phyloP scores from a whole-genome alignment of 1,140 invertebrate genomes.

The Steinernema khuongi region DNA sequence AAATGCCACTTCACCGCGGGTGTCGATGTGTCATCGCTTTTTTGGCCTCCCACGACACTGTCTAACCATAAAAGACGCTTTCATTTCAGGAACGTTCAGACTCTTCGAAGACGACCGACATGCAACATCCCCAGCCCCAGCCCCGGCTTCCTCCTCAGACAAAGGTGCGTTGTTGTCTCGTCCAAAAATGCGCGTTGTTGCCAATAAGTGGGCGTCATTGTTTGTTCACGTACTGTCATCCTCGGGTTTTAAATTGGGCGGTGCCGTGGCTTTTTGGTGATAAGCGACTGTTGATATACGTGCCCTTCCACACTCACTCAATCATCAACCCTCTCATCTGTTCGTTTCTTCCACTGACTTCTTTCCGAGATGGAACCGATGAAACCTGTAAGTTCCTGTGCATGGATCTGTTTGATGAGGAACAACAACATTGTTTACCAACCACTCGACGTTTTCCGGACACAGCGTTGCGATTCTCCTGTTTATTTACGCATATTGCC shows the following conservation, averaged over 20 bases:
- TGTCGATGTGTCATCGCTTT: constrained; percentile 8
- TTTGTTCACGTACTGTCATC: background rate
- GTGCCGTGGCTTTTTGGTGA: background rate
- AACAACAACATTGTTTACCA: background rate
- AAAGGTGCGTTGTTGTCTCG: background rate
- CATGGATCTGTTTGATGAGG: background rate
- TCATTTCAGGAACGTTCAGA: background rate
- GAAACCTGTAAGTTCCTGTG: background rate
- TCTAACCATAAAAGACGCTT: background rate
- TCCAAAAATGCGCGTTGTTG: background rate
- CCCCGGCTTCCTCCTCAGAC: background rate
- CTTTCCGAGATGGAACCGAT: background rate
- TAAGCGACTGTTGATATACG: background rate
- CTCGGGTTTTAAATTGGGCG: background rate
- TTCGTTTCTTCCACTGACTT: background rate
- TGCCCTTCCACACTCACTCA: background rate
- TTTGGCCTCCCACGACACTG: background rate
- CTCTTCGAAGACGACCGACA: background rate
- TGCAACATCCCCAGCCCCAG: background rate
- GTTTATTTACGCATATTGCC: background rate
- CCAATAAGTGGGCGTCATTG: background rate
- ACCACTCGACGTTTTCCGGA: background rate
- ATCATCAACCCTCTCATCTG: background rate
- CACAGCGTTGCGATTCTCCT: background rate
- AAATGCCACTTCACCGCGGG: background rate